Conservation (phyloP, 2,888 invertebrate species). For the Blomia tropicalis region DNA sequence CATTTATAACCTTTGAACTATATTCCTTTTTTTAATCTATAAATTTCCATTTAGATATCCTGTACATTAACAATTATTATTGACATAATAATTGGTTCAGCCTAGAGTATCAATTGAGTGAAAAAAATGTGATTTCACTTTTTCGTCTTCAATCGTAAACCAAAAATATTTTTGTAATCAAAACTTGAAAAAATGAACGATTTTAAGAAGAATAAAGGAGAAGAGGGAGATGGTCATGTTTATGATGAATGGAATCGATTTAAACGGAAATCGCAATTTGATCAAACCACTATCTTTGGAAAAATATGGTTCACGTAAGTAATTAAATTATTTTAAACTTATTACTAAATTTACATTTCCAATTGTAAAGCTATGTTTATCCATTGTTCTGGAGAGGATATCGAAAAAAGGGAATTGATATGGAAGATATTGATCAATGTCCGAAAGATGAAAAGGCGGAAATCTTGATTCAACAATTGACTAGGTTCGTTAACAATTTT, state of each 20-base stretch:
- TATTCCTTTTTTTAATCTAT: too few species aligned
- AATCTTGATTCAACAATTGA: neutral
- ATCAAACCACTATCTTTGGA: neutral
- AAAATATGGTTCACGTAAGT: neutral
- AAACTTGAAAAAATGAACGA: too few species aligned
- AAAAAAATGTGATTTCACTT: too few species aligned
- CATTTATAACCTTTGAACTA: too few species aligned
- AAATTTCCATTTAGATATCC: too few species aligned
- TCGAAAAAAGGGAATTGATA: constrained; percentile 8
- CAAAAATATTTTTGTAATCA: too few species aligned
- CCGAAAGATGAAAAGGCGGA: constrained; percentile 15
- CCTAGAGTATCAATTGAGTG: too few species aligned
- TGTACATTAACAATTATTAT: too few species aligned
- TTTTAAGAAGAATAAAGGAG: too few species aligned
- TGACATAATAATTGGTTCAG: too few species aligned
- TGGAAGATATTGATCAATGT: constrained; percentile 9
- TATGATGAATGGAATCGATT: neutral
- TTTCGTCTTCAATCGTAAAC: too few species aligned
- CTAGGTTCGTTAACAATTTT: neutral
- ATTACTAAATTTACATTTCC: neutral
- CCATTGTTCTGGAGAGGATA: constrained; percentile 13
- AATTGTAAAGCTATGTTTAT: constrained; percentile 9
- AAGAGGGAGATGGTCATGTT: too few species aligned
- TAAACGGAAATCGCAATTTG: neutral
- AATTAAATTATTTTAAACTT: neutral